A percentile compares a stretch with the other conserved stretches of the same genome.
Evolutionary conservation across 1,140 invertebrate species (phyloP).

Genomic region (Ooceraea biroi): DNA sequence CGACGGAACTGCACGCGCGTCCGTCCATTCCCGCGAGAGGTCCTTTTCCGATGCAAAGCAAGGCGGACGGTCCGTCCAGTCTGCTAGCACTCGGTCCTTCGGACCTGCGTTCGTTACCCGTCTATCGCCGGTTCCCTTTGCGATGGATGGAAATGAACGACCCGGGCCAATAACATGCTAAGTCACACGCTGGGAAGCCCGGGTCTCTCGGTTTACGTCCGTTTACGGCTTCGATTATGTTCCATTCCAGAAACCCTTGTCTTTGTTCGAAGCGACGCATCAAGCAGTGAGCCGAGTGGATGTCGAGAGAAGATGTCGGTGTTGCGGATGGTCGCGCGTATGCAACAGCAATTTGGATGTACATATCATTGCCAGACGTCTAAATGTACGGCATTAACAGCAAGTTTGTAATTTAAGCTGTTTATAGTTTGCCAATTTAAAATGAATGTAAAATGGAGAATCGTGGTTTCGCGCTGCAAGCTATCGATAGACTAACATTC

Average conservation of each 20-base stretch:
- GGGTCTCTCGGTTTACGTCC: conserved; percentile 12
- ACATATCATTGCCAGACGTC: not conserved
- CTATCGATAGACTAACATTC: not conserved
- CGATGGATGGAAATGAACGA: conserved; percentile 41
- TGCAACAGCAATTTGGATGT: conserved; percentile 5
- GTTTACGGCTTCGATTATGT: conserved; percentile 43
- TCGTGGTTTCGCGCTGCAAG: not conserved
- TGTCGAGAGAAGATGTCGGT: conserved; percentile 8
- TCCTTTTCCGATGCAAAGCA: conserved; percentile 68
- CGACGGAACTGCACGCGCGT: not conserved
- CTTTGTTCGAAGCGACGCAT: not conserved
- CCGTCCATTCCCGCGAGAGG: not conserved
- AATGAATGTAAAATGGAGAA: conserved; percentile 3
- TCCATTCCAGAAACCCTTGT: conserved; percentile 26
- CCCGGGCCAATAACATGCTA: conserved; percentile 51
- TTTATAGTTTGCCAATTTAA: conserved; percentile 9
- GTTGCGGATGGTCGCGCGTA: not conserved
- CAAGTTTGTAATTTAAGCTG: not conserved
- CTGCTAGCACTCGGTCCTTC: not conserved
- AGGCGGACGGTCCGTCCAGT: too few relatives aligned
- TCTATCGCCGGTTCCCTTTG: conserved; percentile 5
- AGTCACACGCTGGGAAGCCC: conserved; percentile 26
- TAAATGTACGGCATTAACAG: not conserved
- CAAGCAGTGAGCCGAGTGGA: too few relatives aligned
- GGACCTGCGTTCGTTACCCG: conserved; percentile 22